Conservation (phyloP, 1,140 invertebrate species). For the Paraescarpia echinospica region DNA sequence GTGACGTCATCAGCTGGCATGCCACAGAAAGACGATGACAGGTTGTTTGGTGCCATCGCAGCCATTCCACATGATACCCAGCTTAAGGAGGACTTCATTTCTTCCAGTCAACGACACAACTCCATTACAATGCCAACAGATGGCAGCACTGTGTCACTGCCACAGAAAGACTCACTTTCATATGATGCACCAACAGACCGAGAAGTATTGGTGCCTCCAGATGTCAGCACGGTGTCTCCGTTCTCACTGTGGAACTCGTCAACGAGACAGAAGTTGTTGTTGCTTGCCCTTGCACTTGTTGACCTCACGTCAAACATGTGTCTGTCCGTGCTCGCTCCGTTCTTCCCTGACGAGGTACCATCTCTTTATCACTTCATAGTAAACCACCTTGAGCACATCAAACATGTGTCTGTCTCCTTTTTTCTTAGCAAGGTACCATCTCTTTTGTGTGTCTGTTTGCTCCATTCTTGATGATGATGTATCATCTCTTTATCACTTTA, state of each 20-base stretch:
- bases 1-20: not conserved
- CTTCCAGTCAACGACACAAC: not conserved
- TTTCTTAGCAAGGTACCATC: too few relatives aligned
- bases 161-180: not conserved
- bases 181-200: not conserved
- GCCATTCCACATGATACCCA: not conserved
- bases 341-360: constrained; percentile 69
- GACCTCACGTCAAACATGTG: constrained; percentile 74
- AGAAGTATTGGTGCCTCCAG: not conserved
- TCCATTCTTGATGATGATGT: too few relatives aligned
- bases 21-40: not conserved
- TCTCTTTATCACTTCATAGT: too few relatives aligned
- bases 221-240: not conserved
- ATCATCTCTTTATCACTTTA: too few relatives aligned
- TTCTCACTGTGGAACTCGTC: constrained; percentile 13
- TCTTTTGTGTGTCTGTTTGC: too few relatives aligned
- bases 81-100: not conserved
- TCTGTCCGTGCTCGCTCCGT: constrained; percentile 77
- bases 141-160: not conserved
- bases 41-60: not conserved
- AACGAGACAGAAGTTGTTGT: constrained; percentile 31
- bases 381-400: too few relatives aligned
- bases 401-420: too few relatives aligned
- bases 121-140: not conserved
- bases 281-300: constrained; percentile 41